These are phyloP conservation scores for Aricia artaxerxes DNA, from an alignment of 2,888 invertebrate genomes.

Conservation along the genomic window DNA sequence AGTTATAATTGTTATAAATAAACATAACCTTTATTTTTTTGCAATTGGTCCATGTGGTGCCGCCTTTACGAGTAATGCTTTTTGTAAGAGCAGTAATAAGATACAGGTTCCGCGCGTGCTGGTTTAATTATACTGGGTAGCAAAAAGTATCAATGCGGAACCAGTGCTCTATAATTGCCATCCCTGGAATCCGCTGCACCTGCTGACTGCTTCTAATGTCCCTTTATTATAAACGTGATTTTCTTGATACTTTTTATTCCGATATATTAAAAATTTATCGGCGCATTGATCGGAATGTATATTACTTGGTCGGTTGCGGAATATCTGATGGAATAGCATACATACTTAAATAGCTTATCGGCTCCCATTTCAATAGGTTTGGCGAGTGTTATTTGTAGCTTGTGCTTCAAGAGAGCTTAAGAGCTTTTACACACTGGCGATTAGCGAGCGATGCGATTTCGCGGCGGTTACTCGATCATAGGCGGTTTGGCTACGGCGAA, in stretches of 20 bases:
- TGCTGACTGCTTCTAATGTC: slow-evolving; percentile 63
- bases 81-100: slow-evolving; percentile 26
- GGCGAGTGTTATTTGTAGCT: not conserved
- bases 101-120: slow-evolving; percentile 37
- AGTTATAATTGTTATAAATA: not conserved
- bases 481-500: no score
- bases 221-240: slow-evolving; percentile 54
- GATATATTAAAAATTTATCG: not conserved
- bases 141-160: slow-evolving; percentile 69
- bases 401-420: not conserved
- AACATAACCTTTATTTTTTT: not conserved
- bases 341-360: not conserved
- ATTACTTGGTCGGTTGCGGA: not conserved
- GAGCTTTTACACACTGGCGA: not conserved
- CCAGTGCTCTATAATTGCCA: slow-evolving; percentile 49
- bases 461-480: not conserved
- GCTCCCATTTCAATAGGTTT: not conserved
- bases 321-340: not conserved
- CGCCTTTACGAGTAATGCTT: slow-evolving; percentile 33
- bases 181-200: slow-evolving; percentile 61
- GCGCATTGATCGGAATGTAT: not conserved
- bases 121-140: slow-evolving; percentile 42
- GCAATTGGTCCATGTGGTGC: not conserved
- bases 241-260: slow-evolving; percentile 40
- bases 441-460: not conserved